phyloP scores from a whole-genome alignment of 2,797 vertebrate species.

The Tadarida brasiliensis region DNA sequence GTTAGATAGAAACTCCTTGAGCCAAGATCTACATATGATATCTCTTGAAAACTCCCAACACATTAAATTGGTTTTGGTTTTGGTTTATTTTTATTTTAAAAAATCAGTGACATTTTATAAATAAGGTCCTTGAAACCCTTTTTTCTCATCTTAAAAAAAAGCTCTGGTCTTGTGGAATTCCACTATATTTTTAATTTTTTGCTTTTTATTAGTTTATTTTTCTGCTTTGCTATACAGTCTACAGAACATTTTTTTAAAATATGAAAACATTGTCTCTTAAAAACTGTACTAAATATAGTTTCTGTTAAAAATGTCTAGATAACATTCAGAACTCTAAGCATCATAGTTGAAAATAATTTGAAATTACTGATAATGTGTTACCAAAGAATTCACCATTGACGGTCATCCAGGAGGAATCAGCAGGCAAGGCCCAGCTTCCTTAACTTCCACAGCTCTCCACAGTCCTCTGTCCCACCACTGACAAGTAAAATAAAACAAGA shows the following conservation, averaged over 20 bases:
- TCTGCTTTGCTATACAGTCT: slow-evolving; percentile 69
- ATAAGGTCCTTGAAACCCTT: neutral
- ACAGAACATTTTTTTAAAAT: slow-evolving; percentile 49
- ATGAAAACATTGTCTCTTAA: neutral
- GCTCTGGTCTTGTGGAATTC: neutral
- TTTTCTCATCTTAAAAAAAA: neutral
- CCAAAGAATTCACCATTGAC: neutral
- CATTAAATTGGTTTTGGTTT: neutral
- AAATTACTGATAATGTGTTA: neutral
- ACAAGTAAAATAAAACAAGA: neutral
- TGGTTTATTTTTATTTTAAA: neutral
- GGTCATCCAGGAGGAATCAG: neutral
- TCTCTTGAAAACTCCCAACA: neutral
- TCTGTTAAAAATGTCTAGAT: slow-evolving; percentile 8
- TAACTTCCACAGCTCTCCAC: neutral
- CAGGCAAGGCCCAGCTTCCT: too few relatives aligned
- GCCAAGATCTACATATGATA: neutral
- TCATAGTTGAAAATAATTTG: neutral
- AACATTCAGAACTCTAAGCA: neutral
- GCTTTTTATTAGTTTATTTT: slow-evolving; percentile 32
- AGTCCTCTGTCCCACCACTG: neutral
- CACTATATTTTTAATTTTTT: slow-evolving; percentile 51
- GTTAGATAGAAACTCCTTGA: neutral
- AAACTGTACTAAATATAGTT: neutral
- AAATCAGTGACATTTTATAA: neutral